Evolutionary conservation across 2,113 vertebrate species (phyloP).

Genomic region (Lepisosteus oculatus): DNA sequence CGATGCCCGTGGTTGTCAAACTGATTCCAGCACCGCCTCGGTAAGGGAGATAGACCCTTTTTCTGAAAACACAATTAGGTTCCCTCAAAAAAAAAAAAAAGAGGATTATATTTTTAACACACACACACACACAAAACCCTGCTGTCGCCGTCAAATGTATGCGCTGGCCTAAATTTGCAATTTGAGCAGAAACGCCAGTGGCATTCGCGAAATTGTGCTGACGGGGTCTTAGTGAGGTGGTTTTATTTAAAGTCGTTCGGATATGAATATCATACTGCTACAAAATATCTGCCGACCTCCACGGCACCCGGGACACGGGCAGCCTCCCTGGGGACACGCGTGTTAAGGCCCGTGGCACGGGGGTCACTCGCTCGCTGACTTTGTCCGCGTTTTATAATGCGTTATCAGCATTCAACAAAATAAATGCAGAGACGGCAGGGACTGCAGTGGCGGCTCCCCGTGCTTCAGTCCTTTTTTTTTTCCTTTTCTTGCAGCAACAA

Average conservation of each 20-base stretch:
- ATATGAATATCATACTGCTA: constrained; percentile 7
- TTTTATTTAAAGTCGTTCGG: constrained; percentile 5
- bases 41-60: no score
- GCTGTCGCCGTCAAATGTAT: constrained; percentile 5
- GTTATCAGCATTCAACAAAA: no score
- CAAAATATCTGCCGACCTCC: constrained; percentile 6
- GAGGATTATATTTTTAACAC: no score
- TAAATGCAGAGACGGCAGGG: no score
- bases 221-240: constrained; percentile 5
- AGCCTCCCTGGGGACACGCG: background rate
- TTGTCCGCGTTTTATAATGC: background rate
- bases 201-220: background rate
- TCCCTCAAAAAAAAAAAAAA: no score
- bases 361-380: background rate
- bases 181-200: constrained; percentile 6
- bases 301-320: background rate
- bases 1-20: no score
- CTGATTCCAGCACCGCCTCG: no score
- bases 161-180: constrained; percentile 6
- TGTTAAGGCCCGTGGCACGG: background rate
- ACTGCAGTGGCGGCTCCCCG: no score
- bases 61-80: no score
- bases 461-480: no score
- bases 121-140: no score
- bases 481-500: no score